Evolutionary conservation across 2,888 invertebrate genomes (phyloP).

Genomic region (Yponomeuta plumbellus): DNA sequence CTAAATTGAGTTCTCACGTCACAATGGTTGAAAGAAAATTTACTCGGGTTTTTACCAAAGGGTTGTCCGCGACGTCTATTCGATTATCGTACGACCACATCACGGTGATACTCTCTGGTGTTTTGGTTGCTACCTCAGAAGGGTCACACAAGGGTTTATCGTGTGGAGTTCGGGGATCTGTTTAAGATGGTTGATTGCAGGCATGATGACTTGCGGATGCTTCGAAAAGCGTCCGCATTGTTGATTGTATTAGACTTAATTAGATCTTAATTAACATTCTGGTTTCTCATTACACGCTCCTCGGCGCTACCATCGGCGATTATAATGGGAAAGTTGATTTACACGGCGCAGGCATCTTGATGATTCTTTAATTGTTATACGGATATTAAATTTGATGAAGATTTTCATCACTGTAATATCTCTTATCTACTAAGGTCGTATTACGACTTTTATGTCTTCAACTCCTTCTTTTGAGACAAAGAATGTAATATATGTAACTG

Average conservation of each 20-base stretch:
- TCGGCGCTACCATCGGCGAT: constrained; percentile 56
- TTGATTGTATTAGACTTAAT: constrained; percentile 76
- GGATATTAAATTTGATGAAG: constrained; percentile 11
- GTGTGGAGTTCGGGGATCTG: constrained; percentile 36
- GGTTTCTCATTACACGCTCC: constrained; percentile 75
- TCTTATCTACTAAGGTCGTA: neutral
- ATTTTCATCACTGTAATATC: constrained; percentile 8
- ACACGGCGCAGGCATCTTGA: constrained; percentile 49
- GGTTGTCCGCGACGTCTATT: constrained; percentile 74
- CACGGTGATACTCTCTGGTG: neutral
- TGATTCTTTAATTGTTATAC: constrained; percentile 42
- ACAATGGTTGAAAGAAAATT: constrained; percentile 66
- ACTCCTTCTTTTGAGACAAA: neutral
- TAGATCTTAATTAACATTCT: constrained; percentile 76
- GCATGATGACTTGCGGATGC: constrained; percentile 70
- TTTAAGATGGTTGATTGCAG: constrained; percentile 43
- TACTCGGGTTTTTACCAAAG: constrained; percentile 71
- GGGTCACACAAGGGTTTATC: constrained; percentile 26
- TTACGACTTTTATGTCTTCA: neutral
- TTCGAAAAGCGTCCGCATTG: constrained; percentile 70
- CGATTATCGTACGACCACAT: constrained; percentile 51
- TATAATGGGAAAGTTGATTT: constrained; percentile 69
- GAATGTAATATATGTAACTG: neutral
- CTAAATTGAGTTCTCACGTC: constrained; percentile 75
- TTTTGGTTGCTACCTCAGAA: neutral